Evolutionary conservation across 2,113 vertebrate genomes (phyloP), one percentile per base, ranked within the genome.

Genomic region (Pionites leucogaster): DNA sequence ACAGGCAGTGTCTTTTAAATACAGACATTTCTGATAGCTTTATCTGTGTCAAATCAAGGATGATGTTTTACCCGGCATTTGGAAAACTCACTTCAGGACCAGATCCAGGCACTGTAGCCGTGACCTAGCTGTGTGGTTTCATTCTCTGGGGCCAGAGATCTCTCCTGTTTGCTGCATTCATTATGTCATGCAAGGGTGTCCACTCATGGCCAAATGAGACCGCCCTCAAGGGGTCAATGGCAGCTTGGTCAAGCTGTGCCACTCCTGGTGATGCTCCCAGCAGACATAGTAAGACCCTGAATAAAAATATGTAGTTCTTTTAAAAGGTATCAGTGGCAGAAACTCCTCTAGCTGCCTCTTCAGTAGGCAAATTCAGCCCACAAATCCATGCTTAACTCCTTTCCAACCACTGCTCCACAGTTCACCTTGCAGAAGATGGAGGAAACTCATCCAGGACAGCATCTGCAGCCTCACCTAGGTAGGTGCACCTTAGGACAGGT

Each of bases 401-500:
- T 28, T 65, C 10, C 44, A 71, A 11, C 37, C 35, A 67, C 47
- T 72, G 24, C 35, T 55, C n/a, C 35, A 19, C 47, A 52, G 59
- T 46, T 57, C 4, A 3, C 11, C 23, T 24, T 41, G 37, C 20
- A 79, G 62, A 62, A 50, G 72, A 12, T 47, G 33, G 55, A 64
- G 22, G 29, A 80, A 35, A 42, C 27, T 50, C 42, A 35, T 9
- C 13, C 5, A 39, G n/a, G 39, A 17, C 14, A 25, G 37, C 18
- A 53, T 14, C 50, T 65, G 14, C 19, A 74, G 33, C 55, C 9
- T 28, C 23, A 29, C 13, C 4, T 2, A 69, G 17, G 68, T 29
- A n/a, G 24, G 28, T 47, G 31, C 19, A 76, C 11, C 50, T 44
- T 0, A 0, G 42, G 15, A 44, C 8, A 1, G 1, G 31, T 22